Evolutionary conservation across 2,113 vertebrate genomes (phyloP), one percentile per base, ranked within the genome.

Genomic region (Psephotus haematonotus): DNA sequence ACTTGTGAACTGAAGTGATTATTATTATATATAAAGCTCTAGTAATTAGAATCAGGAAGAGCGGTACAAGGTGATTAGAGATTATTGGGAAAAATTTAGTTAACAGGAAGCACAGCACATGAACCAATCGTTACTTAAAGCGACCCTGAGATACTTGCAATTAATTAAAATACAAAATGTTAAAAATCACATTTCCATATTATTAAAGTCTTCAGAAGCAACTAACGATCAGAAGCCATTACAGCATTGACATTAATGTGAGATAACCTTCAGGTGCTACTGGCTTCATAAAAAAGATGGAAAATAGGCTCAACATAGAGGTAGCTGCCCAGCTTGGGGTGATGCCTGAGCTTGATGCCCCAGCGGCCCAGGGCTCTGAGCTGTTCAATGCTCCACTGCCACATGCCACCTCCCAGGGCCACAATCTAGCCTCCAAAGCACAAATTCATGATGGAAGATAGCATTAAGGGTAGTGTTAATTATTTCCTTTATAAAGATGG

Each of bases 1-100:
- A 97, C 95, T 97, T 95, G 41, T 93, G 92, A 95, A 79, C 52
- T 95, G 68, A 97, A 97, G 89, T 86, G 91, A 76, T 77, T 79
- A 75, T 89, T 93, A 84, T 82, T 41, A 80, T 78, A 95, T 46
- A 96, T 86, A 95, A 82, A 89, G 55, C 47, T 93, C 47, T 28
- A 83, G 47, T 68, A 95, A 96, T 97, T 91, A 95, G 84, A 94
- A 90, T 95, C 90, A 95, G 86, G 74, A 80, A 80, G 31, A 90
- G 81, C 80, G 79, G 47, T 86, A 74, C 68, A 83, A 91, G 60
- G 89, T 88, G 74, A 96, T 94, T 94, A 86, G 49, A 82, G 55
- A 91, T 94, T 91, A 84, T 85, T 87, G 94, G 88, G 70, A 62
- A 87, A 90, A 96, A 92, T 91, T 70, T 63, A 85, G 81, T 92